These are phyloP conservation scores for Oryzias curvinotus DNA, from an alignment of 2,113 vertebrate genomes.

Conservation along the genomic window DNA sequence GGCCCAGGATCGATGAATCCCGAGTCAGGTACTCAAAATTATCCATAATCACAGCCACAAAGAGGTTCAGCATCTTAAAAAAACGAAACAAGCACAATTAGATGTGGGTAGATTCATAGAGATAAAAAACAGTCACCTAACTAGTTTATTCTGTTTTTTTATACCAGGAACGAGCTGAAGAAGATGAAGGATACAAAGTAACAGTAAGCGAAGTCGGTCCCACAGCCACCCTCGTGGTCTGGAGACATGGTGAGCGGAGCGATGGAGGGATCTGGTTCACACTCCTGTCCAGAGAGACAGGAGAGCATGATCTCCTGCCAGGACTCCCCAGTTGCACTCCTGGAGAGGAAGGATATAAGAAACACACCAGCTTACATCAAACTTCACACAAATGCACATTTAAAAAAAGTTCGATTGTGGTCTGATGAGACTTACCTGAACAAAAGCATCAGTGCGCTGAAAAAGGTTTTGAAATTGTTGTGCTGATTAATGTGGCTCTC, in stretches of 20 bases:
- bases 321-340: constrained; percentile 96
- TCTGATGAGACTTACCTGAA: constrained; percentile 83
- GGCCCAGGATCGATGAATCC: constrained; percentile 96
- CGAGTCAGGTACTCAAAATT: constrained; percentile 98
- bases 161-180: constrained; percentile 98
- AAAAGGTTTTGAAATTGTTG: constrained; percentile 98
- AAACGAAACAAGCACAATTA: background rate
- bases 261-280: constrained; percentile 87
- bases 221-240: constrained; percentile 83
- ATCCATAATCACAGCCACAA: constrained; percentile 99
- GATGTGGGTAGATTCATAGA: background rate
- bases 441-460: constrained; percentile 95
- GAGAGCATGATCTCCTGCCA: constrained; percentile 99
- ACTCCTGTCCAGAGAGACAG: constrained; percentile 90
- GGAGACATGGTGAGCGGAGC: constrained; percentile 71
- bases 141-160: constrained; percentile 23
- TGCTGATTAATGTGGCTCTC: constrained; percentile 97
- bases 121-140: background rate
- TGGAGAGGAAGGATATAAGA: constrained; percentile 53
- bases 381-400: background rate
- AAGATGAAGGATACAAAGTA: constrained; percentile 99
- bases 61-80: constrained; percentile 94
- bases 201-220: constrained; percentile 95
- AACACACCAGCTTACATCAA: background rate
- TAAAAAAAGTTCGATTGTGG: background rate